These are phyloP conservation scores for Molossus molossus DNA, from an alignment of 2,797 vertebrate species.

Conservation along the genomic window DNA sequence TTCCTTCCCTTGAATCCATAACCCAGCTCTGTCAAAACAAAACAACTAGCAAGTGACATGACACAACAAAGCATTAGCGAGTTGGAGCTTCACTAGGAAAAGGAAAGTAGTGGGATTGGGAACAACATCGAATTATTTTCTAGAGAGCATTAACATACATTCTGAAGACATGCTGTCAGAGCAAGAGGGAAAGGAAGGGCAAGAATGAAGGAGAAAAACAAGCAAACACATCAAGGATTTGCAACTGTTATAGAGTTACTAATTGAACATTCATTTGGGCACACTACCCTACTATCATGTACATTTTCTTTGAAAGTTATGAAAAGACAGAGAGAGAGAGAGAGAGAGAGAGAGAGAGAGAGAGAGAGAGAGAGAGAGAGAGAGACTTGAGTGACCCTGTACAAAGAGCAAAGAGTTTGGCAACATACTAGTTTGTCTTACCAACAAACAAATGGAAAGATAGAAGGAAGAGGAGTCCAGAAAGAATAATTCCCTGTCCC, in stretches of 20 bases:
- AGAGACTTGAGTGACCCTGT: neutral
- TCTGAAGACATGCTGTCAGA: neutral
- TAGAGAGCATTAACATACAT: constrained; percentile 23
- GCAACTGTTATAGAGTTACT: neutral
- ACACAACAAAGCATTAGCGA: constrained; percentile 45
- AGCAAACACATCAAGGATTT: neutral
- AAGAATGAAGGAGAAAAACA: neutral
- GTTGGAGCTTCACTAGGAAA: constrained; percentile 42
- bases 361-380: neutral
- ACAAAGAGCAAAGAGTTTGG: neutral
- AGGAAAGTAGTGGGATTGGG: constrained; percentile 10
- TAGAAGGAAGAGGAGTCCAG: neutral
- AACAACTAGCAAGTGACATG: constrained; percentile 32
- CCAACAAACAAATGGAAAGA: constrained; percentile 59
- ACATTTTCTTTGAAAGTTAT: constrained; percentile 43
- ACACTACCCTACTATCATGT: neutral
- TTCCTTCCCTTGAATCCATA: constrained; percentile 81
- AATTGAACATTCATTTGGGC: neutral
- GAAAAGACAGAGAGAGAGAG: no score
- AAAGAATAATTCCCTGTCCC: neutral
- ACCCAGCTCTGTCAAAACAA: constrained; percentile 74
- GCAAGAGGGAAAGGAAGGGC: neutral
- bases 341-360: neutral
- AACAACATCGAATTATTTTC: constrained; percentile 50
- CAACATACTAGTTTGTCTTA: neutral